These are phyloP conservation scores for Xiphydria camelus DNA, from an alignment of 2,888 invertebrate genomes.

Conservation along the genomic window DNA sequence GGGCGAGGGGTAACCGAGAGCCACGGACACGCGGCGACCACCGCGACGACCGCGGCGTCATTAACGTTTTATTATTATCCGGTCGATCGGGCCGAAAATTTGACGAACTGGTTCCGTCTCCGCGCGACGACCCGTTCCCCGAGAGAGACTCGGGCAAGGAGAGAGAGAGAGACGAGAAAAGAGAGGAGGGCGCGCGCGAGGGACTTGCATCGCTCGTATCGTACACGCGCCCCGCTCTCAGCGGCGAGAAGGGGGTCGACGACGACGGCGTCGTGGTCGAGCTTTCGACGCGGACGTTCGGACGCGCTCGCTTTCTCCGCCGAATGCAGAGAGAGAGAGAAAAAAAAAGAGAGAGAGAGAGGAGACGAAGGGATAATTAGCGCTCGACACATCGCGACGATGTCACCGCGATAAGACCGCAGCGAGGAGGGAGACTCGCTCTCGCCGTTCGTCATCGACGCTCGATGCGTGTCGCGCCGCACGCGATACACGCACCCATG, in stretches of 20 bases:
- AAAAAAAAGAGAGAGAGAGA: slow-evolving; percentile 4
- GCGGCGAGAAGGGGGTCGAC: slow-evolving; percentile 19
- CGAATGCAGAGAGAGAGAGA: slow-evolving; percentile 6
- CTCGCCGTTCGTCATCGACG: slow-evolving; percentile 24
- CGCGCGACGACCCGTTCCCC: too few relatives aligned
- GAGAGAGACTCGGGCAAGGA: slow-evolving; percentile 13
- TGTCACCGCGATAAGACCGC: too few relatives aligned
- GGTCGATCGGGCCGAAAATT: slow-evolving; percentile 43
- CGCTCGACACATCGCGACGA: too few relatives aligned
- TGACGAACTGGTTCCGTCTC: slow-evolving; percentile 40
- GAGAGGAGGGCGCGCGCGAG: slow-evolving; percentile 5
- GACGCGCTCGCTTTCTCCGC: too few relatives aligned
- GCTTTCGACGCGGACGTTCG: slow-evolving; percentile 6
- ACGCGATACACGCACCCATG: too few relatives aligned
- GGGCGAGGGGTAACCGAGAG: background rate
- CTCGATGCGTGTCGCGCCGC: too few relatives aligned
- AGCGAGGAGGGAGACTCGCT: slow-evolving; percentile 28
- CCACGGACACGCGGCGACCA: slow-evolving; percentile 26
- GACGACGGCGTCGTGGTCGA: slow-evolving; percentile 19
- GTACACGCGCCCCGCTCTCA: too few relatives aligned
- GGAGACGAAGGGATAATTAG: slow-evolving; percentile 12
- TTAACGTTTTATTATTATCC: slow-evolving; percentile 48
- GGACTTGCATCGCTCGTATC: too few relatives aligned
- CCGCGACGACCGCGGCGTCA: slow-evolving; percentile 34
- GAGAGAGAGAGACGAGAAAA: slow-evolving; percentile 8